These are phyloP conservation scores for Asobara japonica DNA, from an alignment of 1,140 invertebrate genomes.

Conservation along the genomic window DNA sequence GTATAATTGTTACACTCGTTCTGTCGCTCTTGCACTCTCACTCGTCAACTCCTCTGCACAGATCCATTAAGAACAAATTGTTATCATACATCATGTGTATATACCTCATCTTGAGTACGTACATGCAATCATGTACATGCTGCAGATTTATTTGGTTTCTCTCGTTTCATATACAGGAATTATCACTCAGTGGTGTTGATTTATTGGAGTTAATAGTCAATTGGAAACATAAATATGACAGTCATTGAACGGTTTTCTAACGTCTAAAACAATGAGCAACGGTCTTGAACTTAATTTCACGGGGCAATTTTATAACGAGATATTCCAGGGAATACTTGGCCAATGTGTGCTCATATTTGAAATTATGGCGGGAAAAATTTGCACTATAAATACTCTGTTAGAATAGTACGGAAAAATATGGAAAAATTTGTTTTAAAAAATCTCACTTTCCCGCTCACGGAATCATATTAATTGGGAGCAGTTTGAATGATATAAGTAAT, in stretches of 20 bases:
- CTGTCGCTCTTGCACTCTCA: slow-evolving; percentile 19
- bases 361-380: no score
- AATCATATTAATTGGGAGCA: no score
- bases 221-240: background rate
- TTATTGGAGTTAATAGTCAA: background rate
- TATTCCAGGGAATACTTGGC: no score
- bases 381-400: no score
- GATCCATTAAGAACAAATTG: slow-evolving; percentile 1
- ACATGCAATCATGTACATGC: background rate
- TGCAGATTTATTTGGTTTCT: background rate
- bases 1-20: slow-evolving; percentile 8
- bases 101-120: background rate
- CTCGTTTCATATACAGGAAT: background rate
- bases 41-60: slow-evolving; percentile 4
- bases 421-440: no score
- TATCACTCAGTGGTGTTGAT: no score
- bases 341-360: no score
- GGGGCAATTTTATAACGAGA: no score
- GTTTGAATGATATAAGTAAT: no score
- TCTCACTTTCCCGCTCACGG: no score
- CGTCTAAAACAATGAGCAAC: background rate
- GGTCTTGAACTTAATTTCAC: no score
- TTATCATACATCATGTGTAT: slow-evolving; percentile 22
- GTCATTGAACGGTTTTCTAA: background rate
- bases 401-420: no score